phyloP scores from a whole-genome alignment of 2,113 vertebrate species.

The Lepus europaeus region DNA sequence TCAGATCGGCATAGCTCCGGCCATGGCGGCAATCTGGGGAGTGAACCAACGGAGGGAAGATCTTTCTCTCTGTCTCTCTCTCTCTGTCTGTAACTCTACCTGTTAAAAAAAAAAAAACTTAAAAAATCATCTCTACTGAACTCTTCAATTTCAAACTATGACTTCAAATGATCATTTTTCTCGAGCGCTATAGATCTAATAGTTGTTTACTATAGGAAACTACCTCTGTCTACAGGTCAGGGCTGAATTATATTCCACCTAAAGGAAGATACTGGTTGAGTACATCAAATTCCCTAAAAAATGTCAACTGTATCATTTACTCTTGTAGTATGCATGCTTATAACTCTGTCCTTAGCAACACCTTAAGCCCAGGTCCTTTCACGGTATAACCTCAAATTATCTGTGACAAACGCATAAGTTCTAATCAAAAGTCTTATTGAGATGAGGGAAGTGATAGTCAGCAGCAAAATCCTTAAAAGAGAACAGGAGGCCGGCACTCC shows the following conservation, averaged over 20 bases:
- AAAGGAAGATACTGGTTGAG: constrained; percentile 48
- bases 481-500: background rate
- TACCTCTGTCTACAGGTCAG: background rate
- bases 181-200: background rate
- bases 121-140: constrained; percentile 32
- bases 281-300: constrained; percentile 39
- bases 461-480: constrained; percentile 21
- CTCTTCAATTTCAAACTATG: constrained; percentile 27
- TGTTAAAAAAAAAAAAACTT: no score
- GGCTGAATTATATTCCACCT: background rate
- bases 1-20: no score
- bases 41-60: no score
- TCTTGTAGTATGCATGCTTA: constrained; percentile 34
- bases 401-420: background rate
- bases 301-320: background rate
- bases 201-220: constrained; percentile 43
- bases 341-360: constrained; percentile 38
- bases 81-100: no score
- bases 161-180: constrained; percentile 53
- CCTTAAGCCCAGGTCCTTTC: constrained; percentile 1
- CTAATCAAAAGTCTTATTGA: constrained; percentile 29
- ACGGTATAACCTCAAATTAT: constrained; percentile 32
- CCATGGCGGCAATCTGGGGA: no score
- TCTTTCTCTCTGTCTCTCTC: no score
- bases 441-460: background rate